A percentile compares a stretch with the other conserved stretches of the same genome.
Evolutionary conservation across 2,888 invertebrate genomes (phyloP).

Genomic region (Elegia similella): DNA sequence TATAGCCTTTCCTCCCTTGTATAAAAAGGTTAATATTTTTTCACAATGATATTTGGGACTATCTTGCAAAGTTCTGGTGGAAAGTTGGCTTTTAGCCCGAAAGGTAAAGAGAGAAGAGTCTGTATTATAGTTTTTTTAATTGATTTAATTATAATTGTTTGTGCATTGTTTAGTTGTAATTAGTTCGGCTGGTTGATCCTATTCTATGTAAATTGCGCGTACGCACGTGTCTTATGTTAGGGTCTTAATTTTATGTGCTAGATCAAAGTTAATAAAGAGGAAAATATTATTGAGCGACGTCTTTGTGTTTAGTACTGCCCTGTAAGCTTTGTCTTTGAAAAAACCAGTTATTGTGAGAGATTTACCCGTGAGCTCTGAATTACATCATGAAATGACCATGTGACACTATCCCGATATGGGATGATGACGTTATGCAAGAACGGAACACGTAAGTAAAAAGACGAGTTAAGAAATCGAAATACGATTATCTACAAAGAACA

Average conservation of each 20-base stretch:
- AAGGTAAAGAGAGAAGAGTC: constrained; percentile 45
- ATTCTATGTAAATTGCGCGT: constrained; percentile 29
- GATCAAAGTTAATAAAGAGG: constrained; percentile 8
- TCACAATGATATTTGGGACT: neutral
- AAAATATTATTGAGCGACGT: neutral
- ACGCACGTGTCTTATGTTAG: constrained; percentile 10
- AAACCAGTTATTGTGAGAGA: no score
- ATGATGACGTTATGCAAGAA: no score
- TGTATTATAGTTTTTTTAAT: constrained; percentile 64
- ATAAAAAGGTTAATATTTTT: no score
- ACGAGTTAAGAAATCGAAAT: no score
- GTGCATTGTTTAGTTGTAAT: constrained; percentile 63
- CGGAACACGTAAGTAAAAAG: no score
- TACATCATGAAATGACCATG: no score
- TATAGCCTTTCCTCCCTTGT: no score
- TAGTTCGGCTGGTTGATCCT: constrained; percentile 28
- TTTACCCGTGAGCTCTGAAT: no score
- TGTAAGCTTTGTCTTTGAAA: no score
- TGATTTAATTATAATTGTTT: constrained; percentile 60
- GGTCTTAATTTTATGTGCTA: neutral
- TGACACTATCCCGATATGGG: no score
- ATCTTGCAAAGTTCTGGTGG: neutral
- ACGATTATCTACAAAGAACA: no score
- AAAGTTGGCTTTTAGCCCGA: constrained; percentile 21
- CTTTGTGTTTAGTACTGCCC: neutral